Conservation (phyloP, 2,113 vertebrate species). For the Hippolais icterina region DNA sequence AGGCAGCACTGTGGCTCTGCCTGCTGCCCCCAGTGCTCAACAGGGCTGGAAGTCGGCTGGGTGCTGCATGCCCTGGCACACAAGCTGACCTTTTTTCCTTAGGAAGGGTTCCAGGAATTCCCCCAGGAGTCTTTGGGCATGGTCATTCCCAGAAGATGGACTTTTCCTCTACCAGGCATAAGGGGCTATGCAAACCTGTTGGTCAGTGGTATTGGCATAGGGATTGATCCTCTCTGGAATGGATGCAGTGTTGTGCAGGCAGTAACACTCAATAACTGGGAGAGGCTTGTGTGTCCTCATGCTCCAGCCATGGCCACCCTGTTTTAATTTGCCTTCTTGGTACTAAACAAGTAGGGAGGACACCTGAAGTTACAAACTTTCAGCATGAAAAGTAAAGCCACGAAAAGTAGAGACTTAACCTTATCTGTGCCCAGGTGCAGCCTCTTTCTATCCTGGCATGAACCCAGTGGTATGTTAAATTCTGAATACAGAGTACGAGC, state of each 20-base stretch:
- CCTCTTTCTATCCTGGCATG: neutral
- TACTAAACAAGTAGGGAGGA: neutral
- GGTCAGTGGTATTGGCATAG: accelerated
- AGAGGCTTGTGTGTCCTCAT: neutral
- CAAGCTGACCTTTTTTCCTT: neutral
- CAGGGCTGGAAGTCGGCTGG: accelerated
- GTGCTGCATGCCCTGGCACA: neutral
- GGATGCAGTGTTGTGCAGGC: accelerated
- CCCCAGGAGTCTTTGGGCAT: neutral
- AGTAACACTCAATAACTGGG: neutral
- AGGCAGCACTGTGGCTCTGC: neutral
- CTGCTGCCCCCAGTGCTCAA: neutral
- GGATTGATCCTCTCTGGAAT: neutral
- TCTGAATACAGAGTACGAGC: neutral
- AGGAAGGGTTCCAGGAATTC: neutral
- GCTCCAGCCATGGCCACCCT: neutral
- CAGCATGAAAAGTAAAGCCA: neutral
- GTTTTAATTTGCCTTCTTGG: neutral
- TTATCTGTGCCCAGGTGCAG: neutral
- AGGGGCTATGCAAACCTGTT: neutral
- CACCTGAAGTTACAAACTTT: neutral
- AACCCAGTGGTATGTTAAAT: neutral
- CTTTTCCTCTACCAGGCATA: neutral
- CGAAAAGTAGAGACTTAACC: neutral
- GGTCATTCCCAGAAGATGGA: neutral